Evolutionary conservation across 2,797 vertebrate species (phyloP), one percentile per base, ranked within the genome.

Genomic region (Knipowitschia caucasica): DNA sequence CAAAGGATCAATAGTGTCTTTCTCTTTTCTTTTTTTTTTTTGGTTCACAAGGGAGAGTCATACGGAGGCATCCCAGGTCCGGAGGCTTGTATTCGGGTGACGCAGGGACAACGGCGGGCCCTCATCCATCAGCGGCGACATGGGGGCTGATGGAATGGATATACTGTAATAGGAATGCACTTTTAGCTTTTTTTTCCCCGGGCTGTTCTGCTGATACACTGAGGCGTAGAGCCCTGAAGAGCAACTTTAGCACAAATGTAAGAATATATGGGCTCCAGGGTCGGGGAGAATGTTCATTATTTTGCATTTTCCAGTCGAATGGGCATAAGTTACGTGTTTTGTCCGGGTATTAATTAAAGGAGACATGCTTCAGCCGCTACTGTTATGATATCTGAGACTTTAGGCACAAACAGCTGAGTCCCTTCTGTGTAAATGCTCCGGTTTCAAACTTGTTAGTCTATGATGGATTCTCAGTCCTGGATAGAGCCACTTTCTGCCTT

Each of bases 1-100:
- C 71, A 75, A 68, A 78, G 78, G 82, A 88, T 90, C 86, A 85
- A 90, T 89, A 85, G 7, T 30, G 24, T 53, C 50, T 7, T 69
- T 36, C 10, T 33, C 12, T 33, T 33, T 33, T 33, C 23, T 26
- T 7, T 18, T 44, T 27, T 40, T 44, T 26, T 44, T 53, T 82
- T 78, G 78, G 76, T 71, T 80, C 70, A 67, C 57, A 52, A 67
- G 33, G 70, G 73, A 80, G 81, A 70, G 18, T 49, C 67, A 68
- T 71, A 55, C 62, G 59, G 39, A 63, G 42, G 64, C 51, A 44
- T 71, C 65, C 53, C 49, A 38, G 42, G 38, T 69, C 63, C 70
- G 35, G 67, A 51, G 58, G 56, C 65, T 61, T 45, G 34, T 47
- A 24, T n/a, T 12, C 11, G 30, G 59, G 39, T 79, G 74, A 64